Base-by-base conservation (phyloP, 1,140 invertebrate species). In the Pseudoatta argentina region DNA sequence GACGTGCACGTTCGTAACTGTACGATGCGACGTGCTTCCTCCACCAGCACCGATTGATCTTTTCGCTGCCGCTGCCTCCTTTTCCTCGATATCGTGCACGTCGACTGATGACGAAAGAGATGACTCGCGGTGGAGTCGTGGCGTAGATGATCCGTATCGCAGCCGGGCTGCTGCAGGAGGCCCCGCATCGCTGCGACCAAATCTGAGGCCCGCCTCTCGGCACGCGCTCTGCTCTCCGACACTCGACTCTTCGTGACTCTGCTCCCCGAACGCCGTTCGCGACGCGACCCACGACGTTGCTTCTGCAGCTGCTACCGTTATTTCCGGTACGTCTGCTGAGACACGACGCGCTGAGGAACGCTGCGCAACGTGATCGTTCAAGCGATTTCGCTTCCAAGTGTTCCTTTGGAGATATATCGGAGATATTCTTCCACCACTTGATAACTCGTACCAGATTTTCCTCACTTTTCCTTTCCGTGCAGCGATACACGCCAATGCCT, bases 161-260 rank as follows among this genome's bases (percentile, higher is more conserved):
- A 88, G 66, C 76, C 88, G 81, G 91, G 92, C 90, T 91, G 86
- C 89, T 90, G 93, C 89, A 90, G 85, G 86, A 79, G 91, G 88
- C 69, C 86, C 93, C 88, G 94, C 94, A 95, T 95, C 91, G 94
- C 93, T 93, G 93, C 93, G 92, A 91, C 88, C 86, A 82, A 92
- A 72, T 88, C 91, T 89, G 92, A 87, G 87, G 91, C 91, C 92
- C 87, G 86, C 77, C 86, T 87, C 55, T 76, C 73, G 83, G 53
- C 82, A 63, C 89, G 78, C 85, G 76, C 75, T 77, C 21, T 79
- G 72, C 86, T 85, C 77, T 82, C 88, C 77, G 66, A 79, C 39
- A 53, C 73, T 55, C 81, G 73, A 78, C 12, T 63, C 59, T 10
- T 30, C n/a, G n/a, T 64, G 30, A 34, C 30, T 34, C 30, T 34